Evolutionary conservation across 2,888 invertebrate species (phyloP).

Genomic region (Caenorhabditis sinica): DNA sequence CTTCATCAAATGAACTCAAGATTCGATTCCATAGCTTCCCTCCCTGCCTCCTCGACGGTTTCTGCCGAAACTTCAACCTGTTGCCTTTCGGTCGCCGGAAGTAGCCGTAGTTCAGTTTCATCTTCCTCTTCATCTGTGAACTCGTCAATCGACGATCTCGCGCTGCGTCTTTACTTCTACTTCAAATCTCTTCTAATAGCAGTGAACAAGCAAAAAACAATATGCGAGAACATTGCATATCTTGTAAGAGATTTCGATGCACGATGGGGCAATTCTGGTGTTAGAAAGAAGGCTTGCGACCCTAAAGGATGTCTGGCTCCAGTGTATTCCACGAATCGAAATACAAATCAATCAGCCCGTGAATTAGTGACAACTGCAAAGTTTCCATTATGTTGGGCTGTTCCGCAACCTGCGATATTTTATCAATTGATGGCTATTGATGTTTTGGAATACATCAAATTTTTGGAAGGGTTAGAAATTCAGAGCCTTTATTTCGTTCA

Average conservation of each 20-base stretch:
- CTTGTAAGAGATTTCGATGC: constrained; percentile 65
- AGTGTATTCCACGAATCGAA: constrained; percentile 26
- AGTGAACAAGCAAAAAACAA: constrained; percentile 60
- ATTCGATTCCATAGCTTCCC: neutral
- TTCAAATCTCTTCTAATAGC: constrained; percentile 66
- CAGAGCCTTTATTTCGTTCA: neutral
- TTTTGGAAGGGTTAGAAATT: constrained; percentile 22
- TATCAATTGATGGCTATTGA: constrained; percentile 61
- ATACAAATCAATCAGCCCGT: neutral
- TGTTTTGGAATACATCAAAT: constrained; percentile 64
- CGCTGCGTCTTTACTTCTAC: constrained; percentile 67
- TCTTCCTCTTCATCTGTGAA: constrained; percentile 22
- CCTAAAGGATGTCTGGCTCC: constrained; percentile 70
- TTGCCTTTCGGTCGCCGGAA: constrained; percentile 39
- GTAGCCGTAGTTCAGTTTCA: constrained; percentile 31
- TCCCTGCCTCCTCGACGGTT: neutral
- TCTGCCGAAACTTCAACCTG: constrained; percentile 22
- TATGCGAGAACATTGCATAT: constrained; percentile 62
- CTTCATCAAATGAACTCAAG: neutral
- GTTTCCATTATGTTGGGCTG: constrained; percentile 67
- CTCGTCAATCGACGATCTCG: constrained; percentile 58
- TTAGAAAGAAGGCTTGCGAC: constrained; percentile 58
- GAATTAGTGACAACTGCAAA: constrained; percentile 30
- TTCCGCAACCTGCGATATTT: constrained; percentile 72
- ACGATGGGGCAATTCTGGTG: constrained; percentile 67